A percentile compares a stretch with the other conserved stretches of the same genome.
Conservation (phyloP, 2,113 vertebrate species). For the Siphamia tubifer region DNA sequence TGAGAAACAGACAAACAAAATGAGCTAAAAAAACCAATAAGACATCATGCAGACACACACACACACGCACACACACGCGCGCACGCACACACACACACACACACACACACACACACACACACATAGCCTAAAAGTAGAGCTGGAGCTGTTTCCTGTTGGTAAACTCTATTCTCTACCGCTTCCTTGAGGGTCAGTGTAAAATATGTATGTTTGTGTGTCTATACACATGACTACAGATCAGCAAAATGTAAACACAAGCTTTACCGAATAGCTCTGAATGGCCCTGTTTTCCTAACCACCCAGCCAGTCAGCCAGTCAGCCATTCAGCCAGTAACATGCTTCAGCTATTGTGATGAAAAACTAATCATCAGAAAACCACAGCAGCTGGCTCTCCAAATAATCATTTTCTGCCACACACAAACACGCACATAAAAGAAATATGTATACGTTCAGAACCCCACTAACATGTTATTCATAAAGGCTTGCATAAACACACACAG, state of each 20-base stretch:
- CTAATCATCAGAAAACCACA: slow-evolving; percentile 52
- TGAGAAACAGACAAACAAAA: too few relatives aligned
- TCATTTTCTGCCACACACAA: slow-evolving; percentile 51
- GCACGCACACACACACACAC: too few relatives aligned
- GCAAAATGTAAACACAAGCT: slow-evolving; percentile 62
- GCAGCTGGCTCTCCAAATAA: slow-evolving; percentile 51
- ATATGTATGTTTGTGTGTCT: slow-evolving; percentile 5
- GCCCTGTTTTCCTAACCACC: slow-evolving; percentile 48
- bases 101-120: neutral
- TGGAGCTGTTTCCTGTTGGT: slow-evolving; percentile 43
- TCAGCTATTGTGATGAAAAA: slow-evolving; percentile 72
- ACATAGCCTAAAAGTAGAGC: slow-evolving; percentile 26
- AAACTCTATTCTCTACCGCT: slow-evolving; percentile 25
- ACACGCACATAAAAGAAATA: slow-evolving; percentile 5
- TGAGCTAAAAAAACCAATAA: too few relatives aligned
- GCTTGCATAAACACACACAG: slow-evolving; percentile 10
- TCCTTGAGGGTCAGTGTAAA: slow-evolving; percentile 8
- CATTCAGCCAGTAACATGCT: slow-evolving; percentile 61
- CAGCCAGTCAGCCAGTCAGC: slow-evolving; percentile 60
- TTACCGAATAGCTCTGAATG: slow-evolving; percentile 51
- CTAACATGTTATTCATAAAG: slow-evolving; percentile 24
- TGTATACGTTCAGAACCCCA: slow-evolving; percentile 23
- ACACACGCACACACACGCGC: too few relatives aligned
- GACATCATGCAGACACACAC: too few relatives aligned
- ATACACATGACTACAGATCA: slow-evolving; percentile 40